Evolutionary conservation across 2,113 vertebrate genomes (phyloP).

Genomic region (Megalops atlanticus): DNA sequence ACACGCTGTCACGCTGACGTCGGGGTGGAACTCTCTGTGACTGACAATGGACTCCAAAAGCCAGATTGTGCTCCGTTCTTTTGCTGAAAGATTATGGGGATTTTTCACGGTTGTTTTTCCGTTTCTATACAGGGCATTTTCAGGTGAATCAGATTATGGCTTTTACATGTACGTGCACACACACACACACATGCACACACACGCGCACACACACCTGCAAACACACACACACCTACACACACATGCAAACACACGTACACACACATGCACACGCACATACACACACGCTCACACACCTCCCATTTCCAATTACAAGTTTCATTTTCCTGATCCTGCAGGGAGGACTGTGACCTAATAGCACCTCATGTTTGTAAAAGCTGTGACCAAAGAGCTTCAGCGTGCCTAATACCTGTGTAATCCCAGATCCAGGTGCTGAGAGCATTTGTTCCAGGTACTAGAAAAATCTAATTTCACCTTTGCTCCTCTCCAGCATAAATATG

Average conservation of each 20-base stretch:
- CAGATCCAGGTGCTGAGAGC: slow-evolving; percentile 2
- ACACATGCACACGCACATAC: too few relatives aligned
- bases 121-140: neutral
- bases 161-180: too few relatives aligned
- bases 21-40: neutral
- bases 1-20: neutral
- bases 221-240: too few relatives aligned
- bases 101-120: neutral
- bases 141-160: neutral
- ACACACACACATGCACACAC: too few relatives aligned
- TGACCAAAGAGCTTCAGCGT: neutral
- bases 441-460: neutral
- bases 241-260: too few relatives aligned
- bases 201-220: too few relatives aligned
- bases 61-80: neutral
- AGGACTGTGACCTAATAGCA: neutral
- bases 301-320: neutral
- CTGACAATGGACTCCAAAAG: neutral
- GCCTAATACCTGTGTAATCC: neutral
- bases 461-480: slow-evolving; percentile 27
- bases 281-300: too few relatives aligned
- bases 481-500: neutral
- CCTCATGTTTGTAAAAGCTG: neutral
- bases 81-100: neutral
- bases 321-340: neutral